phyloP scores from a whole-genome alignment of 2,797 vertebrate species.

The Serranus cabrilla region DNA sequence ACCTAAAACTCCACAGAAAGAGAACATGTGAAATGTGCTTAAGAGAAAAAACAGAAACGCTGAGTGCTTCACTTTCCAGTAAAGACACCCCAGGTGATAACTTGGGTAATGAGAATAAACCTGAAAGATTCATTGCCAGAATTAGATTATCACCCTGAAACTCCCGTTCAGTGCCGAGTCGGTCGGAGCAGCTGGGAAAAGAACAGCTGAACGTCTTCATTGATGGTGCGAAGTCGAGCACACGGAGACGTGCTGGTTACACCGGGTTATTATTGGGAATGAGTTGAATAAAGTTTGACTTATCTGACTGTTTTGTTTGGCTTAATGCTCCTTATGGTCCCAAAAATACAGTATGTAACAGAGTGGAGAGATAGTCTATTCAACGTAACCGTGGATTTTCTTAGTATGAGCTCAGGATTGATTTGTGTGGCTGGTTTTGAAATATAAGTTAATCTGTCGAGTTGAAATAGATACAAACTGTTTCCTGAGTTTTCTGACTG shows the following conservation, averaged over 20 bases:
- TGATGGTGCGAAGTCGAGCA: conserved; percentile 47
- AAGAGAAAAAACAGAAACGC: not conserved
- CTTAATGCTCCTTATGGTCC: no score
- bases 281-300: no score
- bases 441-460: not conserved
- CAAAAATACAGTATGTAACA: no score
- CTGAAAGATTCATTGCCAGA: conserved; percentile 17
- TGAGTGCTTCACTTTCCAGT: not conserved
- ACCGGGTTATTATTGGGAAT: no score
- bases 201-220: conserved; percentile 59
- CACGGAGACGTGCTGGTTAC: conserved; percentile 24
- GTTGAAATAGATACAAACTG: not conserved
- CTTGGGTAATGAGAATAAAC: conserved; percentile 1
- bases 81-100: not conserved
- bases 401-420: no score
- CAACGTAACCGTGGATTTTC: no score
- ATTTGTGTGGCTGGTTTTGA: not conserved
- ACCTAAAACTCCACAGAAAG: not conserved
- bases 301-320: no score
- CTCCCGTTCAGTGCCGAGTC: not conserved
- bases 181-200: conserved; percentile 27
- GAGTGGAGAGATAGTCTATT: no score
- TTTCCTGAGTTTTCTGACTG: not conserved
- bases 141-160: conserved; percentile 6
- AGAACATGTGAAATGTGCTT: not conserved